These are phyloP conservation scores for Araneus ventricosus DNA, from an alignment of 1,140 invertebrate species.

Conservation along the genomic window DNA sequence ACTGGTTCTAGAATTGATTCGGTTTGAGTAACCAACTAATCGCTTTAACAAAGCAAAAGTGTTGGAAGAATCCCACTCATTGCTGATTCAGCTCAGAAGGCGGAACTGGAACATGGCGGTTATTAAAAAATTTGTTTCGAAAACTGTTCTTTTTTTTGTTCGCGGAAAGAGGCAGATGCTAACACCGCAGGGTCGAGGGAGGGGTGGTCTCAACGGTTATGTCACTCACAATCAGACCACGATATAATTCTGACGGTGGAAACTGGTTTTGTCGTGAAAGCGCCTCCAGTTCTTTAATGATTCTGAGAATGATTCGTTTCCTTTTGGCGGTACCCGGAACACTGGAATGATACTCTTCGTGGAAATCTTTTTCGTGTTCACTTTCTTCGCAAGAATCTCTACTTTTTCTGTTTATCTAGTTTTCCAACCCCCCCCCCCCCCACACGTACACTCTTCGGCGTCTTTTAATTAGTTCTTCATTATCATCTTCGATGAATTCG, in stretches of 20 bases:
- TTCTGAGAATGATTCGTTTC: conserved; percentile 16
- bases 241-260: conserved; percentile 10
- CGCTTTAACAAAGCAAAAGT: too few relatives aligned
- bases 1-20: too few relatives aligned
- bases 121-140: conserved; percentile 7
- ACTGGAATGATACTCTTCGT: background rate
- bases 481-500: too few relatives aligned
- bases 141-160: background rate
- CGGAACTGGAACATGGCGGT: background rate
- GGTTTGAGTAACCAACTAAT: too few relatives aligned
- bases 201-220: background rate
- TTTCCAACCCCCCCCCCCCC: background rate
- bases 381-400: background rate
- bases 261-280: background rate
- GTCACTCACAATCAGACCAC: conserved; percentile 19
- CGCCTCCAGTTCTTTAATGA: conserved; percentile 9
- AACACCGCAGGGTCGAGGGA: too few relatives aligned
- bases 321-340: conserved; percentile 23
- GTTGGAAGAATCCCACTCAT: too few relatives aligned
- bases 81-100: too few relatives aligned
- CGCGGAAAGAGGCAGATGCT: background rate
- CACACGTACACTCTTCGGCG: too few relatives aligned
- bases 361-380: background rate
- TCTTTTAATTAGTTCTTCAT: too few relatives aligned
- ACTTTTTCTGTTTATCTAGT: background rate